Conservation (phyloP, 2,888 invertebrate species). For the Ferrisia virgata region DNA sequence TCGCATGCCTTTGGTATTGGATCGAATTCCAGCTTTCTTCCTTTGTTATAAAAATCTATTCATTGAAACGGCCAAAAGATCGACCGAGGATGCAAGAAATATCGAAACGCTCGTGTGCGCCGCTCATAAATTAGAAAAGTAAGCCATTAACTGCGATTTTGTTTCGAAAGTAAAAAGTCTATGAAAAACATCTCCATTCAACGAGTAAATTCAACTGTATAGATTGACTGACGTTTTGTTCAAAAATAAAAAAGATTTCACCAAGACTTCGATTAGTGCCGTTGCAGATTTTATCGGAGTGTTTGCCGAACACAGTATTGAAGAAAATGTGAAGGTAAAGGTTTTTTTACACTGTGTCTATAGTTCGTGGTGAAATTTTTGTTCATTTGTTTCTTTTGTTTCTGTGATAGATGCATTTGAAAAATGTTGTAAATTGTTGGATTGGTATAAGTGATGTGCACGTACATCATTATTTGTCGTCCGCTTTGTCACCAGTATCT, state of each 20-base stretch:
- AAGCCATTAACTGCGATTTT: neutral
- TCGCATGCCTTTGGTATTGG: neutral
- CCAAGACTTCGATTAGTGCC: conserved; percentile 34
- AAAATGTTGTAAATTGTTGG: conserved; percentile 38
- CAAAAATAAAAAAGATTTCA: conserved; percentile 25
- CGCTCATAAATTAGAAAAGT: conserved; percentile 40
- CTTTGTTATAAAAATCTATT: conserved; percentile 31
- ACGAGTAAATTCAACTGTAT: neutral
- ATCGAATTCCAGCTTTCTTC: conserved; percentile 33
- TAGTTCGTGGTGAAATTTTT: neutral
- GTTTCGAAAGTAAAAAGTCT: too few species aligned
- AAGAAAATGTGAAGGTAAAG: conserved; percentile 1
- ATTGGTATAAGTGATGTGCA: conserved; percentile 36
- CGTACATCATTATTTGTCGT: neutral
- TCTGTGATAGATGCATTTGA: conserved; percentile 21
- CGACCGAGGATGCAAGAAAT: neutral
- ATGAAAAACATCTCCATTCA: neutral
- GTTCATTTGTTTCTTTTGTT: neutral
- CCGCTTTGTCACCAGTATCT: neutral
- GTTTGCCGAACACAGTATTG: neutral
- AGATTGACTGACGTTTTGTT: conserved; percentile 23
- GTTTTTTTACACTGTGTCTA: neutral
- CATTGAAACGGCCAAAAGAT: neutral
- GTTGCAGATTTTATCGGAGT: conserved; percentile 12
- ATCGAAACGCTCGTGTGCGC: neutral